Evolutionary conservation across 2,113 vertebrate species (phyloP).

Genomic region (Agapornis roseicollis): DNA sequence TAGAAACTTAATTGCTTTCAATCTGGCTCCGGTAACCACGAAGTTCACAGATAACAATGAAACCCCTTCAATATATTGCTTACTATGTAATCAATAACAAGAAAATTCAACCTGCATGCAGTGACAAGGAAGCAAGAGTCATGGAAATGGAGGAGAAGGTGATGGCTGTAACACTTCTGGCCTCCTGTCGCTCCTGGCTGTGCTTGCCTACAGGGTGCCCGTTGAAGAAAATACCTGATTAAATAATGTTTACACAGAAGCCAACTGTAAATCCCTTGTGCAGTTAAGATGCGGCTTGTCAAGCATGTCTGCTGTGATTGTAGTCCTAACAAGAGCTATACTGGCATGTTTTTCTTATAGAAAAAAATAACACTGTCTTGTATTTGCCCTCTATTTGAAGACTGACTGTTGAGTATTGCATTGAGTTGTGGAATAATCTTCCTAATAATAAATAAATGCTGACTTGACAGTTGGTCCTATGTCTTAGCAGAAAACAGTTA

Average conservation of each 20-base stretch:
- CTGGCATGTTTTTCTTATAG: not conserved
- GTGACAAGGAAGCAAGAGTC: not conserved
- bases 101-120: not conserved
- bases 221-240: not conserved
- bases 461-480: not conserved
- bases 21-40: not conserved
- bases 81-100: not conserved
- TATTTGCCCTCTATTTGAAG: not conserved
- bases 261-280: not conserved
- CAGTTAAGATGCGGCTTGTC: not conserved
- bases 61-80: not conserved
- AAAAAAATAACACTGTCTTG: not conserved
- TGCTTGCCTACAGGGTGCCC: not conserved
- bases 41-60: not conserved
- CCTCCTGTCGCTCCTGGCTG: not conserved
- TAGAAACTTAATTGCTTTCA: not conserved
- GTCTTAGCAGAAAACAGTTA: conserved; percentile 9
- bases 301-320: not conserved
- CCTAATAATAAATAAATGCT: conserved; percentile 39
- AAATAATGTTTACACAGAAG: not conserved
- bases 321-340: not conserved
- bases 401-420: not conserved
- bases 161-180: not conserved
- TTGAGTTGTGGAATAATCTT: conserved; percentile 39
- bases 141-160: not conserved